Conservation (phyloP, 1,140 invertebrate genomes). For the Ruditapes philippinarum region DNA sequence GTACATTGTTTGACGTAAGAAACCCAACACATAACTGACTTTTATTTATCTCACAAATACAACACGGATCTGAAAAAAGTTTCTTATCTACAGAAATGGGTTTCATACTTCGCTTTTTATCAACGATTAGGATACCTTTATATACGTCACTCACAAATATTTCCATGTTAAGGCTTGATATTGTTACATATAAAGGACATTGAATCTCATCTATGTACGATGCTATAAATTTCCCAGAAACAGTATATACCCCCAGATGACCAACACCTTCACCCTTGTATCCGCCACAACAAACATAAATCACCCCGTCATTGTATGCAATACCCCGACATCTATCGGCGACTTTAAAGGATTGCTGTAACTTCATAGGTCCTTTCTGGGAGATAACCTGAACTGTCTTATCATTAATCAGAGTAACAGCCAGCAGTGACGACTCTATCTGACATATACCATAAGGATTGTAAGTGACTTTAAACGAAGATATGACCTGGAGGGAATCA, state of each 20-base stretch:
- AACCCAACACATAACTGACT: background rate
- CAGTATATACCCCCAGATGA: background rate
- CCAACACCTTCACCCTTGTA: background rate
- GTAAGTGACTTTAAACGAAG: background rate
- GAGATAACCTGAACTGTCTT: background rate
- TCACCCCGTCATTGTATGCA: background rate
- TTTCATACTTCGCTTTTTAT: no score
- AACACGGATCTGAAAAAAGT: no score
- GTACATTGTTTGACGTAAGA: background rate
- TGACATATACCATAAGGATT: background rate
- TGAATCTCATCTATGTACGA: background rate
- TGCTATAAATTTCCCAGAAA: background rate
- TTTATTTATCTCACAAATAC: background rate
- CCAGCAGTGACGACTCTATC: background rate
- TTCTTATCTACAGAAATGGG: no score
- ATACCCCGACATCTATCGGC: background rate
- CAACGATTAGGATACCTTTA: no score
- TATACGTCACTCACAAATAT: background rate
- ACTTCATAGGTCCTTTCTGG: background rate
- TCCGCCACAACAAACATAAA: conserved; percentile 1
- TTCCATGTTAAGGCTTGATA: background rate
- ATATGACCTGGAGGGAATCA: background rate
- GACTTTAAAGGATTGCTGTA: background rate
- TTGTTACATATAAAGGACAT: background rate
- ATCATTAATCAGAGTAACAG: background rate